Evolutionary conservation across 2,888 invertebrate species (phyloP), one percentile per base, ranked within the genome.

Genomic region (Oxycera nigricornis): DNA sequence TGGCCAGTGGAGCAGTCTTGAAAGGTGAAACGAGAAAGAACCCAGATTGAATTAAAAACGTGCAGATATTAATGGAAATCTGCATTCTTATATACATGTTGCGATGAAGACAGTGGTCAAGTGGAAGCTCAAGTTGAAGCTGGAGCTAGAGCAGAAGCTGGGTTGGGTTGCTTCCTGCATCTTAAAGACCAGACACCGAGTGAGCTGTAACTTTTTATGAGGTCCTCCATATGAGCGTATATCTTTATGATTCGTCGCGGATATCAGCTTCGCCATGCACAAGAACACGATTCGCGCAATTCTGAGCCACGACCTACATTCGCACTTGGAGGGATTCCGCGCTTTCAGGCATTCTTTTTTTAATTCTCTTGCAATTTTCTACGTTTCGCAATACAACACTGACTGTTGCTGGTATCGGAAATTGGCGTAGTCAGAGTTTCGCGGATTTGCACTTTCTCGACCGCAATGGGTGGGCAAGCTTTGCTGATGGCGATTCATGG

Each of bases 231-330:
- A 59, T 1, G 39, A 31, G 30, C 30, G 59, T 9, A 59, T n/a
- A n/a, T n/a, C 14, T 28, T 59, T 28, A n/a, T 26, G 59, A 26
- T 62, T 62, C 24, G 20, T 20, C 39, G 62, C 35, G 22, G 26
- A 62, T 22, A 39, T 62, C 39, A 17, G 6, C 39, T 35, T 35
- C 26, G 22, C 30, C 24, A 4, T 17, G 24, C 14, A 26, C n/a
- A 24, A 46, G 20, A 67, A 46, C 67, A 67, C 26, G 35, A 67
- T 46, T 67, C 67, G 61, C 61, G 73, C 62, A 73, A 73, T 73
- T 73, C 73, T 73, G 50, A 73, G n/a, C 24, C 28, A 24, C 73
- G 73, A 73, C 73, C 73, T 73, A 73, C 62, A 73, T 73, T 73
- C 30, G 61, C 73, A 62, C 61, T 73, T 73, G 57, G 46, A 62